These are phyloP conservation scores for Pheosia tremula DNA, from an alignment of 2,888 invertebrate genomes.

Conservation along the genomic window DNA sequence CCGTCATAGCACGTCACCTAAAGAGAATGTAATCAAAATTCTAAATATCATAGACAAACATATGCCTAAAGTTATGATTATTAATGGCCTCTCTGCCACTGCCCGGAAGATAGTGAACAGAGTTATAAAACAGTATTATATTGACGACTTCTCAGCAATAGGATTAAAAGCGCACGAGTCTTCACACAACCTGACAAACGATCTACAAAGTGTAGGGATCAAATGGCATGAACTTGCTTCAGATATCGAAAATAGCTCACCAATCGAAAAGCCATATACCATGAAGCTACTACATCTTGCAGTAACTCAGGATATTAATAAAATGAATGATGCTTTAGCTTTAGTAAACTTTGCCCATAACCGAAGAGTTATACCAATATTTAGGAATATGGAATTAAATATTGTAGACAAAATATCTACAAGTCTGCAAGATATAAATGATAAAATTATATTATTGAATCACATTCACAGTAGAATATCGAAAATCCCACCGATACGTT, in stretches of 20 bases:
- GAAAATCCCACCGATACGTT: constrained; percentile 5
- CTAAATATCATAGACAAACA: constrained; percentile 50
- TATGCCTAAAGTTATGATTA: constrained; percentile 37
- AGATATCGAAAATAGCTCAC: constrained; percentile 36
- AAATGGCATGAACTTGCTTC: constrained; percentile 49
- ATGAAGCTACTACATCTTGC: constrained; percentile 59
- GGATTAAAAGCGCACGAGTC: constrained; percentile 39
- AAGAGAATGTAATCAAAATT: constrained; percentile 46
- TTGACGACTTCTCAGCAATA: constrained; percentile 36
- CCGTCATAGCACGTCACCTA: constrained; percentile 15
- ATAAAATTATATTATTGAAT: constrained; percentile 41
- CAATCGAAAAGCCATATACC: constrained; percentile 45
- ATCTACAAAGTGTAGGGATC: constrained; percentile 51
- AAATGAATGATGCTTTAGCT: constrained; percentile 52
- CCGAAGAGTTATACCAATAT: constrained; percentile 49
- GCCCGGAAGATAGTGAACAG: constrained; percentile 52
- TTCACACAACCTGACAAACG: constrained; percentile 49
- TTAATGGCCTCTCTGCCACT: constrained; percentile 44
- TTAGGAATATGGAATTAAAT: constrained; percentile 35
- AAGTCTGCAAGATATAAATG: constrained; percentile 43
- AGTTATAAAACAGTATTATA: constrained; percentile 48
- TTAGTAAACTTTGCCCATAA: constrained; percentile 49
- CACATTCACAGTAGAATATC: constrained; percentile 14
- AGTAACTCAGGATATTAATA: constrained; percentile 53
- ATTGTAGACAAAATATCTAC: constrained; percentile 44